A percentile compares a stretch with the other conserved stretches of the same genome.
These are phyloP conservation scores for Lathronympha strigana DNA, from an alignment of 2,888 invertebrate genomes.

Conservation along the genomic window DNA sequence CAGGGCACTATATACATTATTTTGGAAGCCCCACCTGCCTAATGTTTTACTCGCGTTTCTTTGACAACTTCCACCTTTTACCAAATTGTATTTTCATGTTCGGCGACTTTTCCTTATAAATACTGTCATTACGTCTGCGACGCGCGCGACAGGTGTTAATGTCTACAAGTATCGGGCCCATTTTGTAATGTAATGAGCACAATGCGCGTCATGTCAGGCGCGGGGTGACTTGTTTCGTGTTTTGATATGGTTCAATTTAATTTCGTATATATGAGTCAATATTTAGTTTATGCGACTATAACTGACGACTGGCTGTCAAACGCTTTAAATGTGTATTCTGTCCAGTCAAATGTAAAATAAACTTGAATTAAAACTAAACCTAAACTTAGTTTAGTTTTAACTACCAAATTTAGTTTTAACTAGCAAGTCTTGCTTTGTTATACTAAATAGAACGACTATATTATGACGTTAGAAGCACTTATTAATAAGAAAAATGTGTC, in stretches of 20 bases:
- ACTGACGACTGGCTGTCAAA: background rate
- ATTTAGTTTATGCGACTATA: background rate
- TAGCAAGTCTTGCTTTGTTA: too few relatives aligned
- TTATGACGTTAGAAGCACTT: too few relatives aligned
- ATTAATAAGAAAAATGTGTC: too few relatives aligned
- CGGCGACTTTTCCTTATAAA: slow-evolving; percentile 82
- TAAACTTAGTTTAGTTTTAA: too few relatives aligned
- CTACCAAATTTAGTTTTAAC: too few relatives aligned
- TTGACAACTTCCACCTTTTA: slow-evolving; percentile 80
- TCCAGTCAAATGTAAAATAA: background rate
- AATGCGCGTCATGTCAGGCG: slow-evolving; percentile 63
- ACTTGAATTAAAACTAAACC: too few relatives aligned
- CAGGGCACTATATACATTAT: slow-evolving; percentile 28
- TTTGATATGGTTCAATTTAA: slow-evolving; percentile 1
- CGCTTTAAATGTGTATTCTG: too few relatives aligned
- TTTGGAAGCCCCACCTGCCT: slow-evolving; percentile 58
- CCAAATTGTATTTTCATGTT: slow-evolving; percentile 84
- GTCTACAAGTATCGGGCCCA: slow-evolving; percentile 71
- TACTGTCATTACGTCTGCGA: slow-evolving; percentile 82
- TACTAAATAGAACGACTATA: too few relatives aligned
- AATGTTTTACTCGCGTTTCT: slow-evolving; percentile 80
- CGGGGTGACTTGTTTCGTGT: slow-evolving; percentile 9
- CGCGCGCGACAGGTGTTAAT: slow-evolving; percentile 79
- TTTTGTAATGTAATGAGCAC: slow-evolving; percentile 70
- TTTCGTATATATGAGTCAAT: slow-evolving; percentile 23